Evolutionary conservation across 2,113 vertebrate species (phyloP), one percentile per base, ranked within the genome.

Genomic region (Synchiropus splendidus): DNA sequence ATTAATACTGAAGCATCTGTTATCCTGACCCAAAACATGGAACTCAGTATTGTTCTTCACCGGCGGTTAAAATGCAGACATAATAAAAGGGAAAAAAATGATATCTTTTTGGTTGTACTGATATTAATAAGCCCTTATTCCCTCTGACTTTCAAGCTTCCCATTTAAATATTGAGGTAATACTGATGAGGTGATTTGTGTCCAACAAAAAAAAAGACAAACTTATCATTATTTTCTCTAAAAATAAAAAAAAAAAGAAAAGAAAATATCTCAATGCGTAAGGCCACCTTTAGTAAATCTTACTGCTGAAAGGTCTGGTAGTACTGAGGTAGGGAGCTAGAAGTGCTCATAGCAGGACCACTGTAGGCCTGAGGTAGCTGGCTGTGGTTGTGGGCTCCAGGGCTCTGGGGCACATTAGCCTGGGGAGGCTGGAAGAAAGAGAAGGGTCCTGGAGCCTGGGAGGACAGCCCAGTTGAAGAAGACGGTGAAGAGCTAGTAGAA

Each of bases 271-370:
- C 35, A 51, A 37, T 18, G 31, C 42, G 16, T 39, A 61, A 56
- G 48, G 47, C 31, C 45, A 27, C n/a, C 49, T 33, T 66, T 39
- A 30, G 11, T 36, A 42, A 31, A 45, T 6, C 59, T 77, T 54
- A 86, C 70, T 85, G 83, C 50, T 95, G 94, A 79, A 98, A 98
- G 2, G 94, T 89, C 85, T 98, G 94, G 80, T 96, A 94, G 74
- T 97, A 98, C 70, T 92, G 91, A 76, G 94, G 93, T 89, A 98
- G 87, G 18, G 92, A 56, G 73, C 70, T 92, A 60, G 91, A 91
- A 55, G 88, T 87, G 76, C 87, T 90, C 83, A 92, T 77, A 81
- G 88, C 84, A 57, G 90, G 84, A 58, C 86, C 87, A 54, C 87
- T 89, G 80, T 92, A 94, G 27, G 92, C 84, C 9, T 90, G 90